Base-by-base conservation (phyloP, 1,140 invertebrate species). In the Formica selysi region DNA sequence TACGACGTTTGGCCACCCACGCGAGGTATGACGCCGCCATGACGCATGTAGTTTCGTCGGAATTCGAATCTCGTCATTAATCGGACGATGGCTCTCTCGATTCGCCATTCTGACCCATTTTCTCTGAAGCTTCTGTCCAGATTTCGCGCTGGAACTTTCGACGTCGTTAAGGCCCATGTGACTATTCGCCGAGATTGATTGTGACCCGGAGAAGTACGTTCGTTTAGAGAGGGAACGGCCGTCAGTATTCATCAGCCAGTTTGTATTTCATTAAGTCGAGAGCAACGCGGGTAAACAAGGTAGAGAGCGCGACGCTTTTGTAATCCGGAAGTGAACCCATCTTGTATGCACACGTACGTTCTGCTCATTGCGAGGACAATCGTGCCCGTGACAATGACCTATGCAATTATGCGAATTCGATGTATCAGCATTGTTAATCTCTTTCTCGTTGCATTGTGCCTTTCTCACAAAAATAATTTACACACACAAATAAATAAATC, bases 31-130 rank as follows among this genome's bases (percentile, higher is more conserved):
- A 19, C 59, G 32, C 48, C 19, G 36, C n/a, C 8, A 65, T 29
- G 51, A 73, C 32, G 26, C 22, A 7, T 29, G 51, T 41, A 57
- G 54, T 19, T 64, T 19, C 68, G 10, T 41, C 38, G 84, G 86
- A 85, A 87, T 87, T 78, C 86, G 73, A 79, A 74, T 62, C 71
- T 84, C 78, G 81, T 79, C 62, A 78, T 90, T 90, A 90, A 90
- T 90, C 88, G 89, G 51, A 86, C 76, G 32, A 76, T 67, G 5
- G 29, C 32, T 51, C 76, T 64, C 32, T 26, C 54, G 29, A 48
- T 48, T 78, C 67, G 71, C 68, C 22, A 38, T 8, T 16, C 61
- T 16, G 85, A 89, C 89, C 88, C 61, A 89, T 41, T 87, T 90
- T 87, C 61, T 36, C 26, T n/a, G 29, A 59, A 57, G 36, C 59